Evolutionary conservation across 1,140 invertebrate species (phyloP), one percentile per base, ranked within the genome.

Genomic region (Drosophila teissieri): DNA sequence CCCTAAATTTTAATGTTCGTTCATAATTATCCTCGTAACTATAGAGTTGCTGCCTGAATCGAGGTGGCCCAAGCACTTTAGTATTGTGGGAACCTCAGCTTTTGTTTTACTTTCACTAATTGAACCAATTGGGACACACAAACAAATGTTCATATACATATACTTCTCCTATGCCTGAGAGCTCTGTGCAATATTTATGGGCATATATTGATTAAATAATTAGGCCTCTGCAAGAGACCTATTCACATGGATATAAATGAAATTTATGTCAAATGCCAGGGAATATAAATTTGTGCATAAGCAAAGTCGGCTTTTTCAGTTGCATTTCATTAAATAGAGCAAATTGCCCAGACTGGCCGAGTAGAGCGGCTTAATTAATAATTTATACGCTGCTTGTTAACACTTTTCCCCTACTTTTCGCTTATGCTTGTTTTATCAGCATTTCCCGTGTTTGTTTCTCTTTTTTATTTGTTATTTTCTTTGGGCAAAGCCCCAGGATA

Each of bases 131-230:
- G 65, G 46, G 37, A 40, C 49, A 60, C 42, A 46, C 49, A 27
- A 56, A 44, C 40, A 36, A 4, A 15, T 15, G 4, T 36, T 54
- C 51, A 67, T 64, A 65, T 65, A 51, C 65, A 40, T 65, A 51
- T 67, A 40, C 52, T 46, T 51, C 46, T 17, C n/a, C 48, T 45
- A 19, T 45, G 44, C 27, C 60, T 6, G 42, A 62, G 49, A 34
- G 49, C 52, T 45, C 51, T 65, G 27, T 75, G 53, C 40, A 75
- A 67, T 75, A 82, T 82, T 78, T 78, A 82, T 82, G 63, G 65
- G 54, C 55, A 46, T 46, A 40, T 82, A 82, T 82, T 78, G 79
- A 82, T 82, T 82, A 74, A 82, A 78, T 82, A 82, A 82, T 82
- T 82, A 82, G 79, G 40, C 63, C 52, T 56, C 19, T 46, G 42